Evolutionary conservation across 2,888 invertebrate species (phyloP), one percentile per base, ranked within the genome.

Genomic region (Calameuta idolon): DNA sequence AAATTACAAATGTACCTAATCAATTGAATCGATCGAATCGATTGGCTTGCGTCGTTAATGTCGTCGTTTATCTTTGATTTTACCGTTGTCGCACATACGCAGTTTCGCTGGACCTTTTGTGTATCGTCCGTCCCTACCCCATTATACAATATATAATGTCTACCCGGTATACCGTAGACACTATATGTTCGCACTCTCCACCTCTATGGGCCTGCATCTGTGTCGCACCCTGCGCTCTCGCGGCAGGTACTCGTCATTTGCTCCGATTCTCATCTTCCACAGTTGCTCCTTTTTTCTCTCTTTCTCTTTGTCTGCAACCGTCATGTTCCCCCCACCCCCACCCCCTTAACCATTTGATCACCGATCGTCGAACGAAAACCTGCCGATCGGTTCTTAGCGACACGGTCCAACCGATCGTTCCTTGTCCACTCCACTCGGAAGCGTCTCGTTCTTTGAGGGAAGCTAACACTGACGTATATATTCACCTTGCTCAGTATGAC

Each of bases 401-500:
- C 79, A 79, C 79, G 80, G 80, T 81, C 81, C 78, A 33, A 69
- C 74, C 80, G 40, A 40, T 40, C 15, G 15, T 40, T 4, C 40
- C 4, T 40, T 15, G 4, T 40, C 40, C 4, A 40, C 40, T 40
- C 40, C 4, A 40, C 40, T 40, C 40, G 40, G 15, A 40, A 40
- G 34, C 4, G 34, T 34, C 33, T 74, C n/a, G n/a, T 35, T 74
- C 74, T 74, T 23, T 69, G 79, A 77, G 81, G 69, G 69, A 84
- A 83, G 87, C 89, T 89, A 91, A 91, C 91, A 91, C 91, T 91
- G 91, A 91, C 88, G 91, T 91, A 91, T 91, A 91, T 91, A 91
- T 91, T 91, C 89, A 91, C 89, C 89, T 91, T 91, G 91, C 91
- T 91, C 91, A 91, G 91, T 91, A 91, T 91, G 86, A 91, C 91